These are phyloP conservation scores for Drosophila tristis DNA, from an alignment of 1,140 invertebrate genomes.

Conservation along the genomic window DNA sequence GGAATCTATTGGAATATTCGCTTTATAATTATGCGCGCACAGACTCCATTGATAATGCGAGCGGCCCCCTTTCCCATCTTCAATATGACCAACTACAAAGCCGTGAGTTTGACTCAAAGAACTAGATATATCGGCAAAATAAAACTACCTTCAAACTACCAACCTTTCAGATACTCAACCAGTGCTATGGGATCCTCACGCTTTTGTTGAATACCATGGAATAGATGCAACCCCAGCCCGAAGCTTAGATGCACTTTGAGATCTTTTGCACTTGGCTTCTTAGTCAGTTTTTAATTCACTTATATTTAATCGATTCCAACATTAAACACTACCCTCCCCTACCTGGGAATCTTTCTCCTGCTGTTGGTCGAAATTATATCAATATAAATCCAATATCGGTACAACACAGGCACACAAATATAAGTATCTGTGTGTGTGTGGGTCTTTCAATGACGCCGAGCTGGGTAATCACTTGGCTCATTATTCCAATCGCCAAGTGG, in stretches of 20 bases:
- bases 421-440: conserved; percentile 24
- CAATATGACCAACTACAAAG: conserved; percentile 48
- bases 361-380: too few relatives aligned
- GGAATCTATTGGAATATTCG: conserved; percentile 19
- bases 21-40: conserved; percentile 45
- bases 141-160: background rate
- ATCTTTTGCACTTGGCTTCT: too few relatives aligned
- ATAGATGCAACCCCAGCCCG: background rate
- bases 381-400: too few relatives aligned
- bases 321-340: too few relatives aligned
- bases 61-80: conserved; percentile 47
- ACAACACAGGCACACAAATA: too few relatives aligned
- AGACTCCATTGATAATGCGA: conserved; percentile 28
- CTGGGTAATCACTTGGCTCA: too few relatives aligned
- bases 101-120: conserved; percentile 20
- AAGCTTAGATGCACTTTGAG: too few relatives aligned
- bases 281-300: too few relatives aligned
- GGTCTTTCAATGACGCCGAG: conserved; percentile 32
- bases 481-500: conserved; percentile 16
- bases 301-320: too few relatives aligned
- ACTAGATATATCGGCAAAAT: too few relatives aligned
- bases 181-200: conserved; percentile 61
- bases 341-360: too few relatives aligned
- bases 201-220: conserved; percentile 51
- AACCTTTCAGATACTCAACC: conserved; percentile 47